Conservation (phyloP, 2,797 vertebrate genomes). For the Oreochromis grahami region DNA sequence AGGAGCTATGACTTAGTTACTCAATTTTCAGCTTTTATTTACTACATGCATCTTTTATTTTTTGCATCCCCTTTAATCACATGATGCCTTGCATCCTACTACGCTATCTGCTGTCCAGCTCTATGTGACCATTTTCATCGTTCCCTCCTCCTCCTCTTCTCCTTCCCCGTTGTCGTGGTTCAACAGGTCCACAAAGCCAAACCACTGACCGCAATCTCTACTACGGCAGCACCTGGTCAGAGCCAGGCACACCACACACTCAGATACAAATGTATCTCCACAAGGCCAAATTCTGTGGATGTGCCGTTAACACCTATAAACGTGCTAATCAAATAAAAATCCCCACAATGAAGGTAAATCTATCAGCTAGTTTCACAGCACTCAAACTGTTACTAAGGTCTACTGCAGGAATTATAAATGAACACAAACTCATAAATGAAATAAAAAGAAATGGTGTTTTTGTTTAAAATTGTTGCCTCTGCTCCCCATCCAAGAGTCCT, state of each 20-base stretch:
- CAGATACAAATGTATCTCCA: neutral
- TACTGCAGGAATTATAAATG: neutral
- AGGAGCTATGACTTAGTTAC: neutral
- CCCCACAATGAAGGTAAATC: neutral
- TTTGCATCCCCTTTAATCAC: neutral
- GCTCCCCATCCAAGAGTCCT: neutral
- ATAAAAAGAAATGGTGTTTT: neutral
- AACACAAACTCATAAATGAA: neutral
- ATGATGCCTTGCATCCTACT: neutral
- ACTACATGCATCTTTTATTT: neutral
- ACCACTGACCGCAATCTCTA: slow-evolving; percentile 19
- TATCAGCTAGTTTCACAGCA: neutral
- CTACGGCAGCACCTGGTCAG: neutral
- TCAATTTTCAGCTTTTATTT: neutral
- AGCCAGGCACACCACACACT: neutral
- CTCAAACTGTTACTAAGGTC: neutral
- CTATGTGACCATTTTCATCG: slow-evolving; percentile 17
- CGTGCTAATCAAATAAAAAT: neutral
- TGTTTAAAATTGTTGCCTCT: neutral
- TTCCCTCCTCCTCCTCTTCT: neutral
- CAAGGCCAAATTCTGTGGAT: neutral
- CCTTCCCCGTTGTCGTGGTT: neutral
- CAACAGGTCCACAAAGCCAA: neutral
- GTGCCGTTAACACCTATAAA: neutral
- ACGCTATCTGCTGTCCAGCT: slow-evolving; percentile 1